A percentile compares a stretch with the other conserved stretches of the same genome.
Conservation (phyloP, 1,140 invertebrate genomes). For the Neotoxoptera formosana region DNA sequence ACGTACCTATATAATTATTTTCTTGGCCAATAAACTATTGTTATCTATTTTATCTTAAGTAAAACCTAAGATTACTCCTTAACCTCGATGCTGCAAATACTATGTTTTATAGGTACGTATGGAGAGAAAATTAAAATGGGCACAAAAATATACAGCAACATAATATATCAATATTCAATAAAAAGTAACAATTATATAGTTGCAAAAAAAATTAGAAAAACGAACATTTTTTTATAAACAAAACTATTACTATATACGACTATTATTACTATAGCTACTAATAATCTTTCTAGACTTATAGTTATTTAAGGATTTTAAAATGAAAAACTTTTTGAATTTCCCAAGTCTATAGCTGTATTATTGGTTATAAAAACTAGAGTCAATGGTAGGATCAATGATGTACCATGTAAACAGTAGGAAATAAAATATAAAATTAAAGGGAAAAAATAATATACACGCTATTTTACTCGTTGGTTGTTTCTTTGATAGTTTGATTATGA, state of each 20-base stretch:
- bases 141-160: neutral
- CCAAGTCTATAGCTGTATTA: neutral
- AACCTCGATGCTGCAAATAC: neutral
- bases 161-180: too few relatives aligned
- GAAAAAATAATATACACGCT: too few relatives aligned
- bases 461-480: neutral
- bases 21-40: too few relatives aligned
- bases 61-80: neutral
- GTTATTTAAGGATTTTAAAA: neutral
- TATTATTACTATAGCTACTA: neutral
- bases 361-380: too few relatives aligned
- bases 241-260: neutral
- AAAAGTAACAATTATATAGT: neutral
- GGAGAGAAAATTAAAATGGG: neutral
- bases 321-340: neutral
- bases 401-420: neutral
- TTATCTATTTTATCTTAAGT: neutral
- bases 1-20: too few relatives aligned
- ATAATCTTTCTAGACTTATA: neutral
- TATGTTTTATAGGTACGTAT: too few relatives aligned
- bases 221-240: neutral
- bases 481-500: neutral
- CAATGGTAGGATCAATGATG: neutral
- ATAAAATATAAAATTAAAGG: neutral
- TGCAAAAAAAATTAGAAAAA: neutral